Base-by-base conservation (phyloP, 1,140 invertebrate species). In the Aphidius gifuensis region DNA sequence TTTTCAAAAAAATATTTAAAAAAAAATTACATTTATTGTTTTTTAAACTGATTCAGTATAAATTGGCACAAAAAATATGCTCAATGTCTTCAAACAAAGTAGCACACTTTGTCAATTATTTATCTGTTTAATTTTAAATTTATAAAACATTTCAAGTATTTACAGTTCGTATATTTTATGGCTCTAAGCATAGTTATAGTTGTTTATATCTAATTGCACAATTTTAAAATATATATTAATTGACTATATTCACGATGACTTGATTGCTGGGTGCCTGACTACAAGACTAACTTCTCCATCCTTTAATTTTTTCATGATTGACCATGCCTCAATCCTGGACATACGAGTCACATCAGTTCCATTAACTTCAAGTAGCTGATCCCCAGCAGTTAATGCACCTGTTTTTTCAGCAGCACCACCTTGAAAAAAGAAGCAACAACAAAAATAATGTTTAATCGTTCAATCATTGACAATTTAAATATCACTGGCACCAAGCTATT, bases 301-400 rank as follows among this genome's bases (percentile, higher is more conserved):
- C 58, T 91, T 90, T 60, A 96, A 75, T 67, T 92, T 90, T 77
- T 96, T 96, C 80, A 97, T 89, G 58, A 93, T 86, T 67, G 92
- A 92, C 94, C 94, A 97, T 45, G 92, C 94, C 81, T 96, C 93
- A 62, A 94, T 94, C 64, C 94, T 85, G 1, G 93, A 91, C 85
- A 96, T 91, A 50, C 85, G 85, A 58, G 88, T 87, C 64, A 95
- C 88, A 61, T 91, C 88, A 50, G 85, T 85, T 32, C 88, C 89
- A 70, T 95, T 95, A 23, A 96, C 89, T 62, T 87, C 85, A 6
- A 95, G 74, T 60, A 97, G 84, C 79, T 96, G 92, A 77, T 96
- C 94, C 42, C 92, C 92, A 49, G 91, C 90, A 70, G 87, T 84
- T 64, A 97, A 83, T 69, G 87, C 84, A 64, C 92, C 92, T 74